These are phyloP conservation scores for Nomada ferruginata DNA, from an alignment of 2,888 invertebrate genomes.

Conservation along the genomic window DNA sequence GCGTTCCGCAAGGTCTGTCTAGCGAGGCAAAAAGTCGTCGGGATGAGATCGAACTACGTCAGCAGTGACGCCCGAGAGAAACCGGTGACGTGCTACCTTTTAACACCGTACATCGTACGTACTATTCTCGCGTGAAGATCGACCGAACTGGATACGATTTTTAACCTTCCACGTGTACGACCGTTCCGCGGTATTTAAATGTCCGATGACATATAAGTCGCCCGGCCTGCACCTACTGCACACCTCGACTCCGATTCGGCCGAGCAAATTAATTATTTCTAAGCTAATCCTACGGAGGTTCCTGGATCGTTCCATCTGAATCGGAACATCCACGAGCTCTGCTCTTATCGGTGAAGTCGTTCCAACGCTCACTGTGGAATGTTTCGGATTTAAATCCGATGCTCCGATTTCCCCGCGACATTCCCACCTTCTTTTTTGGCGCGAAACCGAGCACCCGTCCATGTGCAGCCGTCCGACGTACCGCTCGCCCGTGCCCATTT, in stretches of 20 bases:
- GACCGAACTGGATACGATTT: neutral
- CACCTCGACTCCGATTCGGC: neutral
- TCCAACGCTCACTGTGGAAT: neutral
- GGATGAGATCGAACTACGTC: slow-evolving; percentile 51
- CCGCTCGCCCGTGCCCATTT: neutral
- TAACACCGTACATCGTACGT: neutral
- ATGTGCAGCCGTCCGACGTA: too few relatives aligned
- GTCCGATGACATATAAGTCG: neutral
- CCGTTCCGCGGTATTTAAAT: neutral
- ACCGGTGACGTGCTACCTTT: slow-evolving; percentile 38
- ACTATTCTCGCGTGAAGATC: neutral
- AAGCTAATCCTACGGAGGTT: too few relatives aligned
- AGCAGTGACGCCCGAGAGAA: slow-evolving; percentile 44
- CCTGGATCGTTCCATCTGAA: too few relatives aligned
- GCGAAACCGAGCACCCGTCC: neutral
- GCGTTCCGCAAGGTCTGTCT: slow-evolving; percentile 8
- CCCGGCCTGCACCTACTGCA: neutral
- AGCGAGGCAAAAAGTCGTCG: neutral
- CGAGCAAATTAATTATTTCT: neutral
- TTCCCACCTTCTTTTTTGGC: neutral
- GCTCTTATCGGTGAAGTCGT: neutral
- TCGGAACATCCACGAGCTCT: too few relatives aligned
- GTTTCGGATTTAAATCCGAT: too few relatives aligned
- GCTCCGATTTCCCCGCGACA: neutral
- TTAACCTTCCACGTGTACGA: neutral